These are phyloP conservation scores for Rhodeus uyekii DNA, from an alignment of 2,797 vertebrate species.

Conservation along the genomic window DNA sequence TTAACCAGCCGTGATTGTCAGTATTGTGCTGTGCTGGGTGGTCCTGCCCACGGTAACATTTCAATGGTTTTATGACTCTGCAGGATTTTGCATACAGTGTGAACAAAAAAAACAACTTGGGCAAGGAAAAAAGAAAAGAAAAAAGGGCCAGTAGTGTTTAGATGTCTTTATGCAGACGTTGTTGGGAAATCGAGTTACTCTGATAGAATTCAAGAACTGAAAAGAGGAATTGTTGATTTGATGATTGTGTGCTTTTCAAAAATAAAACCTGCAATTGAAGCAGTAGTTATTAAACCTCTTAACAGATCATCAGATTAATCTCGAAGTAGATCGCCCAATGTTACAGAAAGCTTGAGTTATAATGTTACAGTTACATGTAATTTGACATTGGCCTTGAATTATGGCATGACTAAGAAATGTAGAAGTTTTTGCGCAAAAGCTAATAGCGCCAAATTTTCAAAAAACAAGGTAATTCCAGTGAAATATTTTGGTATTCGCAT, in stretches of 20 bases:
- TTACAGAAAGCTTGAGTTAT: not conserved
- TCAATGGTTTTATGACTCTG: not conserved
- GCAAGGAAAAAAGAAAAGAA: no score
- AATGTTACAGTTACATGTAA: not conserved
- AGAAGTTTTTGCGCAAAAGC: not conserved
- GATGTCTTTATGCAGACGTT: not conserved
- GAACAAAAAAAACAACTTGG: not conserved
- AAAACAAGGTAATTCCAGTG: not conserved
- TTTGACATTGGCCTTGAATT: not conserved
- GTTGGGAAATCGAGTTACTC: conserved; percentile 9
- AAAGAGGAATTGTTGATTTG: conserved; percentile 33
- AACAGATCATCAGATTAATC: not conserved
- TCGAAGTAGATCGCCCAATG: no score
- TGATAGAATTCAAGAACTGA: conserved; percentile 12
- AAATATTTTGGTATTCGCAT: not conserved
- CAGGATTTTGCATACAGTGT: not conserved
- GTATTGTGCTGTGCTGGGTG: not conserved
- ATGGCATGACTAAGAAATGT: not conserved
- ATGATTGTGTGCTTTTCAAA: conserved; percentile 10
- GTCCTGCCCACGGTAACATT: not conserved
- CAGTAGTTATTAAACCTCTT: conserved; percentile 1
- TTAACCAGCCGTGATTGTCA: not conserved
- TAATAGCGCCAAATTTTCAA: not conserved
- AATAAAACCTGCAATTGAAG: not conserved
- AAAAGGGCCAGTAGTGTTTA: not conserved